phyloP scores from a whole-genome alignment of 2,113 vertebrate species.

The Phoxinus phoxinus region DNA sequence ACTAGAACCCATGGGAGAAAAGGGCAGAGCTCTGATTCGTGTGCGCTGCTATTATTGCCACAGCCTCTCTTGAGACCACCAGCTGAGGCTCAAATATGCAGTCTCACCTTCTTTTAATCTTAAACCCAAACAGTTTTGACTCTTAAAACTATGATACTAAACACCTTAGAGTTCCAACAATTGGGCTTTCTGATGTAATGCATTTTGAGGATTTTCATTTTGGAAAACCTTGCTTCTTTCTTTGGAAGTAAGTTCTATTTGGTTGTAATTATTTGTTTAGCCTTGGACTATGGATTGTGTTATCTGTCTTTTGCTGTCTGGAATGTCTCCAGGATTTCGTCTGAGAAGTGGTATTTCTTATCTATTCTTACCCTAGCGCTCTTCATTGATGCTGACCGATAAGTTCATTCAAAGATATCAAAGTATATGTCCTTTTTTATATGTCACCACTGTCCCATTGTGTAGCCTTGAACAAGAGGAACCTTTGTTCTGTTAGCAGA shows the following conservation, averaged over 20 bases:
- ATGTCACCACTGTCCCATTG: background rate
- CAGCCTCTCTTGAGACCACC: slow-evolving; percentile 35
- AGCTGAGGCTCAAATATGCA: slow-evolving; percentile 19
- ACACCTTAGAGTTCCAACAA: background rate
- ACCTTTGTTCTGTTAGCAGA: background rate
- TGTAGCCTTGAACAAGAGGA: background rate
- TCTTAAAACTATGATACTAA: background rate
- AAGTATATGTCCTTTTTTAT: background rate
- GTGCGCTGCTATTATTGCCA: slow-evolving; percentile 44
- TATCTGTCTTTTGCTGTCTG: background rate
- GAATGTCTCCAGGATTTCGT: slow-evolving; percentile 6
- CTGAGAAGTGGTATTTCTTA: background rate
- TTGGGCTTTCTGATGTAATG: background rate
- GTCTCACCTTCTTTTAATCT: slow-evolving; percentile 22
- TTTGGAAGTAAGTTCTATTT: background rate
- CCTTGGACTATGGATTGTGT: background rate
- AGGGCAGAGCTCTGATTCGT: slow-evolving; percentile 42
- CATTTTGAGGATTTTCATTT: background rate
- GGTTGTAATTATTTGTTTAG: background rate
- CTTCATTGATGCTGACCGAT: background rate
- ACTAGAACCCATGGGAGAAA: slow-evolving; percentile 35
- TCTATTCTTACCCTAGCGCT: background rate
- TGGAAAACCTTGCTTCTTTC: background rate
- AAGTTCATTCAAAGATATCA: background rate
- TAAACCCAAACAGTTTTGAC: background rate